phyloP scores from a whole-genome alignment of 2,888 invertebrate genomes.

The Patella pellucida region DNA sequence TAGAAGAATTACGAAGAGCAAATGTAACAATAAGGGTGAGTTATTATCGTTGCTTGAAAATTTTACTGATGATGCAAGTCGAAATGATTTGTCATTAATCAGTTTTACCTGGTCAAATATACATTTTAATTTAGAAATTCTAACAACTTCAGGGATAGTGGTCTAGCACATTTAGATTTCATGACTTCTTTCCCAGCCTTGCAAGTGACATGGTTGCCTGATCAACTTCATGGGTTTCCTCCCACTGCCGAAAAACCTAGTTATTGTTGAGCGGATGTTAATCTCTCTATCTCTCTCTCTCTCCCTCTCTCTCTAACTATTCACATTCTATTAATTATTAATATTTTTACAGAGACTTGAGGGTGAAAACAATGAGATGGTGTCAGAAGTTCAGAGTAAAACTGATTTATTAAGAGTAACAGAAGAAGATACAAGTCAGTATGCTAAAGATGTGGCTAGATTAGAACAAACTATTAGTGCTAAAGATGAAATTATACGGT shows the following conservation, averaged over 20 bases:
- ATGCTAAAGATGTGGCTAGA: constrained; percentile 40
- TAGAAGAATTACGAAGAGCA: constrained; percentile 55
- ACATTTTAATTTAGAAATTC: no score
- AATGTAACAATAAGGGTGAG: constrained; percentile 48
- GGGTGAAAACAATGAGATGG: constrained; percentile 46
- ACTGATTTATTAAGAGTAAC: constrained; percentile 48
- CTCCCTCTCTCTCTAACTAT: no score
- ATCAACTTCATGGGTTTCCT: no score
- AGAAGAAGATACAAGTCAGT: constrained; percentile 48
- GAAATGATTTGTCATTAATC: no score
- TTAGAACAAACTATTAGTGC: constrained; percentile 53
- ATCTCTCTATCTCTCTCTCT: neutral
- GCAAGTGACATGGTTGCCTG: no score
- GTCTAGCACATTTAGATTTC: no score
- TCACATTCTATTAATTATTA: neutral
- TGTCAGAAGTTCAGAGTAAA: constrained; percentile 46
- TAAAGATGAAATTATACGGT: constrained; percentile 60
- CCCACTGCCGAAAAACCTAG: no score
- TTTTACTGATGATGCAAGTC: no score
- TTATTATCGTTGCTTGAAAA: constrained; percentile 2
- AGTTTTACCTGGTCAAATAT: no score
- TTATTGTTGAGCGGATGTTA: neutral
- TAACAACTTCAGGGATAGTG: no score
- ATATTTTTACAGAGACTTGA: constrained; percentile 48
- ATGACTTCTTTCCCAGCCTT: no score